phyloP scores from a whole-genome alignment of 2,797 vertebrate species.

The Eulemur rubriventer region DNA sequence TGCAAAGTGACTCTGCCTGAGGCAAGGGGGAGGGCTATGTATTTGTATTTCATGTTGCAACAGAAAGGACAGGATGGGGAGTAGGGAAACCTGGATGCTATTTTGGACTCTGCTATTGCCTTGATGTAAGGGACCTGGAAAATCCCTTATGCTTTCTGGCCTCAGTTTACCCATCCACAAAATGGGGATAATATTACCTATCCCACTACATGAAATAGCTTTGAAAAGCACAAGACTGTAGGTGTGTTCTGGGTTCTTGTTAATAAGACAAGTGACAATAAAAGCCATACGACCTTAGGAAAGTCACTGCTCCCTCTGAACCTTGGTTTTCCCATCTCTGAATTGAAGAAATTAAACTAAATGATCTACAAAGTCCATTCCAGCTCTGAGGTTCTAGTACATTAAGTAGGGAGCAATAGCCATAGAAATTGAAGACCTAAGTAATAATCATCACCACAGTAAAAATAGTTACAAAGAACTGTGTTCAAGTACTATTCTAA shows the following conservation, averaged over 20 bases:
- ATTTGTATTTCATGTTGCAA: slow-evolving; percentile 11
- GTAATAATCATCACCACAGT: neutral
- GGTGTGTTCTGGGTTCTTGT: neutral
- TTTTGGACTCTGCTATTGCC: slow-evolving; percentile 18
- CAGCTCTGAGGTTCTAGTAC: neutral
- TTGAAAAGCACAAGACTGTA: slow-evolving; percentile 34
- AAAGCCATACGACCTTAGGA: neutral
- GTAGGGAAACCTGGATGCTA: slow-evolving; percentile 3
- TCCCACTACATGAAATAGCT: neutral
- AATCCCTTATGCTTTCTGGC: neutral
- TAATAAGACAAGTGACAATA: slow-evolving; percentile 2
- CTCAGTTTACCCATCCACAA: slow-evolving; percentile 31
- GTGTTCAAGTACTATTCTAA: neutral
- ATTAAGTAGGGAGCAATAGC: slow-evolving; percentile 7
- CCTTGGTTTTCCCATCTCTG: neutral
- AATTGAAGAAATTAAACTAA: slow-evolving; percentile 20
- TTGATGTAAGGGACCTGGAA: neutral
- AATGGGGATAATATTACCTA: neutral
- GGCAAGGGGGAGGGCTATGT: neutral
- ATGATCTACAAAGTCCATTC: neutral
- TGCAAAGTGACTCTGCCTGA: neutral
- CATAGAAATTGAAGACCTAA: slow-evolving; percentile 24
- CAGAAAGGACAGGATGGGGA: neutral
- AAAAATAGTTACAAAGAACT: slow-evolving; percentile 36
- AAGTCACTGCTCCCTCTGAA: neutral